Base-by-base conservation (phyloP, 1,140 invertebrate species). In the Cydia pomonella region DNA sequence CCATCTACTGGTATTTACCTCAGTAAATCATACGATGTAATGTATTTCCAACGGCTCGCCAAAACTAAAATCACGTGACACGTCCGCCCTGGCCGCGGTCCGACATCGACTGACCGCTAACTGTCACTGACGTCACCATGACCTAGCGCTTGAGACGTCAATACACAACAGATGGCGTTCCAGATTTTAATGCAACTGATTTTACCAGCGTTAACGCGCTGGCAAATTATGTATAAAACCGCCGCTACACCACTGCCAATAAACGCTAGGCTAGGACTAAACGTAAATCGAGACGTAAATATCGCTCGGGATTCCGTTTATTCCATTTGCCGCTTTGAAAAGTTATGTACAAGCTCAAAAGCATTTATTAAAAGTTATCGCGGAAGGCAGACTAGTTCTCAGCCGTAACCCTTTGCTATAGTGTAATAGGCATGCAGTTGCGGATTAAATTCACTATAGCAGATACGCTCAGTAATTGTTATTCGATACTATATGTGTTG, bases 351-450 rank as follows among this genome's bases (percentile, higher is more conserved):
- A 59, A 53, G 53, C 53, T 59, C 53, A 59, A 59, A 59, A 59
- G 53, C 21, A 23, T 21, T 59, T 59, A 59, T 59, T 59, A 59
- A 59, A 59, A 59, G 53, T 59, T 64, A 64, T 64, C 27, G 27
- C 63, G 33, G 21, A 23, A 63, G 63, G 63, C 63, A 29, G 63
- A 27, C 63, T 64, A 64, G 63, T 29, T 64, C 63, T 33, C 29
- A 33, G 64, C 10, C 25, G 64, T 33, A 69, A 33, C 64, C n/a
- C 27, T 69, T 18, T 38, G 29, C 64, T 33, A n/a, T 64, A 33
- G 64, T 69, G 27, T 69, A 69, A 69, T 33, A 69, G 64, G 64
- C 64, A 23, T 69, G 64, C 64, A 69, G 33, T 21, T 59, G n/a
- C 21, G n/a, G 53, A 59, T 59, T 21, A 59, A 59, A 2, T 59